Base-by-base conservation (phyloP, 2,113 vertebrate species). In the Phaethon lepturus region DNA sequence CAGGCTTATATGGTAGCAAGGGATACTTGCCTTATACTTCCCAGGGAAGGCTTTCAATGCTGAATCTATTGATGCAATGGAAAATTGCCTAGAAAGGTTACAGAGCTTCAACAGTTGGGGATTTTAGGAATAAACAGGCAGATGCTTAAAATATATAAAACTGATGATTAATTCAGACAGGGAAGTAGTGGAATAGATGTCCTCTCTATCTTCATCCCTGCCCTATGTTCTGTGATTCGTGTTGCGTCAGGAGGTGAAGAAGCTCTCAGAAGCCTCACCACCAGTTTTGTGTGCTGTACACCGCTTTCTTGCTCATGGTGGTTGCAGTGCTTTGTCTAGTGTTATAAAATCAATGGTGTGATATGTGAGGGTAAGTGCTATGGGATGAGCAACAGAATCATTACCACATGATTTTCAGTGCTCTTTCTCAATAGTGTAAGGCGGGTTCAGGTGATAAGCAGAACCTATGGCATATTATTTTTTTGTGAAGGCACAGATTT, bases 331-430 rank as follows among this genome's bases (percentile, higher is more conserved):
- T 64, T 78, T 40, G 35, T 77, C 44, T 66, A 53, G 62, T 63
- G 24, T 35, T 75, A 58, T 45, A 58, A 90, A 93, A 78, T 50
- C 74, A 78, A 10, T 29, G 38, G 38, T 38, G 22, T 24, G 60
- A 53, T 53, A 63, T 2, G 1, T 40, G 55, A 94, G 5, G 5
- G 6, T 42, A 66, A 74, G 55, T 45, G 10, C n/a, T 55, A 26
- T 0, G 0, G 22, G 44, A 28, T 67, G 38, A 85, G 25, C 67
- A 74, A 49, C 75, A 72, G 31, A 50, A 63, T 71, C 5, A 19
- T n/a, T 56, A 74, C 35, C 10, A 66, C 23, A 20, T 56, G 17
- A 49, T 78, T 93, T 58, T 84, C 38, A 62, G 19, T 42, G 26
- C 31, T 63, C 3, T 63, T 69, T 74, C 55, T 81, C 49, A 67